Conservation (phyloP, 2,888 invertebrate species). For the Eupeodes latifasciatus region DNA sequence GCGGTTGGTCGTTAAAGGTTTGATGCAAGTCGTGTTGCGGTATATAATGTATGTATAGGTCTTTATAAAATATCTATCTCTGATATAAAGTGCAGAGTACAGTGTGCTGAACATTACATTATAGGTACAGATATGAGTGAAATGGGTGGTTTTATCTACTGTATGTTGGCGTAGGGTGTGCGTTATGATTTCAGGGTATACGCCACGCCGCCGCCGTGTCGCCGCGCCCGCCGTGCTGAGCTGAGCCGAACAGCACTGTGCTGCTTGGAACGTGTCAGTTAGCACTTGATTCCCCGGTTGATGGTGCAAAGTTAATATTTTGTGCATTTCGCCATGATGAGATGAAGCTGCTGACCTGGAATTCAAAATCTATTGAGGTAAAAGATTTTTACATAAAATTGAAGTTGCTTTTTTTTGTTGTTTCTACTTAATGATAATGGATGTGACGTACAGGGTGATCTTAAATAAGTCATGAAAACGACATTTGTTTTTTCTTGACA, state of each 20-base stretch:
- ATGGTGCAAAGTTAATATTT: constrained; percentile 39
- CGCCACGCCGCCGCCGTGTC: too few relatives aligned
- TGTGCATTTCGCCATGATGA: constrained; percentile 21
- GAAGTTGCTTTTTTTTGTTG: too few relatives aligned
- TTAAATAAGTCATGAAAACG: too few relatives aligned
- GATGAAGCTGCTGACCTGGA: constrained; percentile 33
- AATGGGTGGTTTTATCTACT: background rate
- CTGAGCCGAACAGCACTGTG: too few relatives aligned
- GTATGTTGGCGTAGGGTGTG: background rate
- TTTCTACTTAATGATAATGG: too few relatives aligned
- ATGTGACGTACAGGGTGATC: too few relatives aligned
- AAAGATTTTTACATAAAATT: background rate
- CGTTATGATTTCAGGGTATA: constrained; percentile 1
- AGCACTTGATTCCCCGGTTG: constrained; percentile 50
- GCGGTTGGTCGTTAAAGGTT: constrained; percentile 54
- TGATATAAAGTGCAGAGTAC: background rate
- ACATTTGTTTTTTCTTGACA: too few relatives aligned
- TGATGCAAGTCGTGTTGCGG: constrained; percentile 19
- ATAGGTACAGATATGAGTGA: background rate
- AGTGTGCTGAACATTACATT: too few relatives aligned
- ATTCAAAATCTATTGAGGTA: constrained; percentile 13
- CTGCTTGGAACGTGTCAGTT: constrained; percentile 61
- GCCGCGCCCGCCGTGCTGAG: too few relatives aligned
- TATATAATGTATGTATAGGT: background rate
- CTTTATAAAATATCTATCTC: constrained; percentile 23